Evolutionary conservation across 1,140 invertebrate genomes (phyloP), one percentile per base, ranked within the genome.

Genomic region (Diorhabda carinulata): DNA sequence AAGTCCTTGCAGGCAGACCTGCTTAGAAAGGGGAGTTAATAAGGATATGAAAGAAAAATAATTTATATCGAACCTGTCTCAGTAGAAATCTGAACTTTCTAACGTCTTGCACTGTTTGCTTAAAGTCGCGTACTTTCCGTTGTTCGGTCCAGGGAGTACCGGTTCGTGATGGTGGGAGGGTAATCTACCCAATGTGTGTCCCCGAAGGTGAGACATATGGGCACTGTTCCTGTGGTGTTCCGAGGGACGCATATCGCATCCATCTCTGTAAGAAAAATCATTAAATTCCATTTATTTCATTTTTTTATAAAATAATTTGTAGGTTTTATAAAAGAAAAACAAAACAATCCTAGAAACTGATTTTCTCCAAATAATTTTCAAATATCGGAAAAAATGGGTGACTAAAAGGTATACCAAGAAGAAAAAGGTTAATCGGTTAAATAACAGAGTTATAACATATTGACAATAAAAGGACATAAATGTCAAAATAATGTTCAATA

Each of bases 41-140:
- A 52, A 3, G 47, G n/a, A 52, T n/a, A 52, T 52, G 3, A 4
- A 25, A 56, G 52, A 57, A 57, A 41, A 4, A 61, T 7, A 9
- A 25, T 61, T 40, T 57, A 10, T 57, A 10, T 4, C 3, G 8
- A 5, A 81, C 80, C 79, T 87, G 80, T 88, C 91, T 94, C 92
- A 96, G 91, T 96, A 96, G 83, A 95, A 96, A 84, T 96, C 93
- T 78, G 89, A 93, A 60, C 92, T 92, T 84, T 95, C 94, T n/a
- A 95, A 85, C 68, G 94, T 96, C 84, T 96, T 96, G 88, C 94
- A 96, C 83, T 95, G 92, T 84, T 94, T 95, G 88, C 92, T 94
- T 81, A 96, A 84, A 84, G 94, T 93, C 82, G 91, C 91, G 87
- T 92, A 92, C 87, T 92, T 92, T 83, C 91, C 89, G 86, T 88